Conservation (phyloP, 2,888 invertebrate species). For the Pheosia tremula region DNA sequence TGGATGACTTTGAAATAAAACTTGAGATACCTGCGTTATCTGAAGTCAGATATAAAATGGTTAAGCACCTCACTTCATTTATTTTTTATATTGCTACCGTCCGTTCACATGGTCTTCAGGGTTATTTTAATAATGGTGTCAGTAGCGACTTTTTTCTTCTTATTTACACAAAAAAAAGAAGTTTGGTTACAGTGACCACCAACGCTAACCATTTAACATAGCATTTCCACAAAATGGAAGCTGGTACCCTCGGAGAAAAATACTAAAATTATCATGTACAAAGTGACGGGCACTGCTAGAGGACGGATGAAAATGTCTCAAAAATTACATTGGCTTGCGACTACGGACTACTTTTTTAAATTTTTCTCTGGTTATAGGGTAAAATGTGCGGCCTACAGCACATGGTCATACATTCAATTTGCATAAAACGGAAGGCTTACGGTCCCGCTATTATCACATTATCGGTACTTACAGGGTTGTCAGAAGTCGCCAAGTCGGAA, state of each 20-base stretch:
- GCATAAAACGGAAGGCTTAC: conserved; percentile 3
- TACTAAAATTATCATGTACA: too few relatives aligned
- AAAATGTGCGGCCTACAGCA: background rate
- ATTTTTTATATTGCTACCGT: background rate
- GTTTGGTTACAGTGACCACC: too few relatives aligned
- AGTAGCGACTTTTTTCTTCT: background rate
- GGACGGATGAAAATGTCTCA: too few relatives aligned
- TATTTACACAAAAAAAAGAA: too few relatives aligned
- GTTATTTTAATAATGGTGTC: background rate
- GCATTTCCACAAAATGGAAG: too few relatives aligned
- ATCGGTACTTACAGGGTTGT: background rate
- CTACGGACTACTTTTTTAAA: background rate
- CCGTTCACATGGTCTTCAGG: background rate
- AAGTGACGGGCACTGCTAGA: too few relatives aligned
- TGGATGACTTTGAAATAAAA: background rate
- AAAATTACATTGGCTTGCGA: background rate
- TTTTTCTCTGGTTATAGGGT: background rate
- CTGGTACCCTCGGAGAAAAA: too few relatives aligned
- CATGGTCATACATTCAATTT: background rate
- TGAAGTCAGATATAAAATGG: background rate
- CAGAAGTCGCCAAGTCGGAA: background rate
- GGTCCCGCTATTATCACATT: conserved; percentile 2
- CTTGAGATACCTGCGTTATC: background rate
- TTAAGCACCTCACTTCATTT: background rate
- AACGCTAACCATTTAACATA: too few relatives aligned